Base-by-base conservation (phyloP, 2,888 invertebrate species). In the Heteromurus nitidus region DNA sequence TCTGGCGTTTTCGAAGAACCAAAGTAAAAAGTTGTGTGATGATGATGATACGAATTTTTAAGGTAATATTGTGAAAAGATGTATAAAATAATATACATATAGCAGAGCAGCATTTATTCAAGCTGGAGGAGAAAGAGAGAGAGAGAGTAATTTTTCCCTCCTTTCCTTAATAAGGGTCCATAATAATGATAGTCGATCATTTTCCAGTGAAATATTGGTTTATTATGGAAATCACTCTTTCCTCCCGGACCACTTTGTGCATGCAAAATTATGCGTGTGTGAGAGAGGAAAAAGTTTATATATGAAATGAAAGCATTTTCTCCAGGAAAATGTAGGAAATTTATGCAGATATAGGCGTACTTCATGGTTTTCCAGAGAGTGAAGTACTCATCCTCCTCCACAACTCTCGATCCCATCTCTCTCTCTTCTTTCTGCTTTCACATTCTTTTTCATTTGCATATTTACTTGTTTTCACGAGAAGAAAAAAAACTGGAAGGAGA, bases 191-290 rank as follows among this genome's bases (percentile, higher is more conserved):
- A 72, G 79, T 69, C 81, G 80, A 83, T 83, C 85, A 80, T 82
- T 82, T 70, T 68, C 50, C 77, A 65, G 62, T 83, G 82, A 82
- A 83, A 83, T 83, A 83, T 83, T 80, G 76, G 82, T 73, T 83
- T 85, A 85, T 83, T 85, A 85, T 85, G 85, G 75, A 85, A 85
- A 85, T 85, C 76, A 73, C 62, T 82, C 67, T 68, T 82, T 82
- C 67, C 67, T 67, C 55, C 62, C 22, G 68, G 67, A 53, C 31
- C 60, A 47, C 30, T 53, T 62, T 62, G 62, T 62, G 62, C 62
- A 62, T 62, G 62, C 62, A 62, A 62, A 62, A 62, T 62, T 62
- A 62, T 62, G 62, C 62, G 62, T 62, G 18, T 62, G 31, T 62
- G 62, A 62, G 30, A 47, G 47, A 47, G 11, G n/a, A 47, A 47